Evolutionary conservation across 2,888 invertebrate species (phyloP), one percentile per base, ranked within the genome.

Genomic region (Calliscelio sp.): DNA sequence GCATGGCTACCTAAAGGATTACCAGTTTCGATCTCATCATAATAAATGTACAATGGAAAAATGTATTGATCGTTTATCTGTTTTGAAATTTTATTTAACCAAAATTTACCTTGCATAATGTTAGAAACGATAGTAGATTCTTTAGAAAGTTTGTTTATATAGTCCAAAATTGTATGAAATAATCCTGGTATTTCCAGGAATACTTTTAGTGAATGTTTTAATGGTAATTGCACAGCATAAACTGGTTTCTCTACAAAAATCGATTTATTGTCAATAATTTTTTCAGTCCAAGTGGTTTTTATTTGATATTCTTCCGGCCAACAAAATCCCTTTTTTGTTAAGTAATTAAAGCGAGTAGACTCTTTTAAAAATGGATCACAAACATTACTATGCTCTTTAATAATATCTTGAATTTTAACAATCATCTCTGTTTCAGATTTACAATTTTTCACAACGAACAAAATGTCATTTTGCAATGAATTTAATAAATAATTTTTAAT

Each of bases 151-250:
- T 80, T 46, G 24, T 75, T 81, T 14, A 85, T 71, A 32, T 85
- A 85, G 28, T 78, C 53, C 24, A 81, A 24, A 24, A 86, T 87
- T 55, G 80, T 65, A 16, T 20, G 11, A 25, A 79, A 84, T 41
- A 86, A 59, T 25, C 81, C 78, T n/a, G 87, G 87, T 49, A 85
- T 84, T 74, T 87, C 77, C 57, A 87, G 77, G 74, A 85, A 87
- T 44, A 80, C 25, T 63, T 81, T 68, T 14, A 87, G 65, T 16
- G 80, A 65, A 22, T 82, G 66, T n/a, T 41, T 35, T 20, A 82
- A 70, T 4, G 78, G 28, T 46, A 78, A 14, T 25, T 28, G 16
- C 6, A 53, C 41, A 53, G 38, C 73, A 41, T 49, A 81, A 74
- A 84, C 63, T 55, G 74, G 63, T 46, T 57, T 24, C 20, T 79